Evolutionary conservation across 2,888 invertebrate genomes (phyloP), one percentile per base, ranked within the genome.

Genomic region (Apoda limacodes): DNA sequence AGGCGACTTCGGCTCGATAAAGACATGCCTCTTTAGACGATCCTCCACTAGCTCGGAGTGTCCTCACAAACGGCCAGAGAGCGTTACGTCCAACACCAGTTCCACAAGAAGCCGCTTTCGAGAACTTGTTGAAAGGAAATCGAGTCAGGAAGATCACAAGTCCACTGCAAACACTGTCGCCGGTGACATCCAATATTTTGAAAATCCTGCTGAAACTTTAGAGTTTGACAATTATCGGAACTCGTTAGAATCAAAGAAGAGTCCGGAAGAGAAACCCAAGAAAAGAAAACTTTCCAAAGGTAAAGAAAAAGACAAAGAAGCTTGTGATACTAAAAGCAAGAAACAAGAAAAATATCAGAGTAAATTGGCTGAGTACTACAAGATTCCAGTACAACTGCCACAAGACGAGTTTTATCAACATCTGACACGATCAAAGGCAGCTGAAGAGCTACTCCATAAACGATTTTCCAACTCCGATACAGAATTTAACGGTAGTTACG

Each of bases 31-130:
- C 40, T 80, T 80, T 48, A 69, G 76, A 56, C 59, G 81, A 49
- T 76, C 81, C 32, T 70, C 78, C 28, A 76, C 80, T 20, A 80
- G 69, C 42, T 70, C 75, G 47, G 81, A 81, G 49, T 67, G 61
- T 47, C 60, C 67, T 27, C 57, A 65, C 40, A 76, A 70, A 58
- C 61, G 76, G 43, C 76, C 78, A 29, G 80, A 80, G 41, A 80
- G 80, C 60, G 75, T 76, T 48, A 74, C 68, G 28, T 80, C 80
- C 25, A 76, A 74, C 50, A 61, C 68, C 38, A 80, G 80, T 57
- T 80, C 80, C 28, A 78, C 80, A 70, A 78, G 74, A 81, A 81
- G 75, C 66, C 78, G 74, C 54, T 76, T 76, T 59, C 66, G 72
- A 76, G 81, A 75, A 66, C 58, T 80, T 55, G 78, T 78, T 50